Evolutionary conservation across 2,888 invertebrate species (phyloP), one percentile per base, ranked within the genome.

Genomic region (Anarsia innoxiella): DNA sequence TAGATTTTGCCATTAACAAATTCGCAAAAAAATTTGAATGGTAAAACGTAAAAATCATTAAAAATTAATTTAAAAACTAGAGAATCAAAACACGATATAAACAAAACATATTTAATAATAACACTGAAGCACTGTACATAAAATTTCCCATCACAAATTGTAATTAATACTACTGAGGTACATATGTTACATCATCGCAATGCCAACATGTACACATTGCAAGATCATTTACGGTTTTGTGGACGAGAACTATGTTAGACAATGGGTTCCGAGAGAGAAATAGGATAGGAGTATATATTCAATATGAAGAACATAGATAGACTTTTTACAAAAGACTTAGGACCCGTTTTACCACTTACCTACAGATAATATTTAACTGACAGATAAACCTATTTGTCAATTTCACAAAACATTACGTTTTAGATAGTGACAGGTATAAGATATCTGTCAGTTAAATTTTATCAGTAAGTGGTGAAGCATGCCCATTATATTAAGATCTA

Each of bases 81-180:
- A 19, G 26, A 15, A 14, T 13, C 4, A 26, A 33, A 26, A 37
- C 9, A 11, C 23, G 5, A 16, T 36, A 45, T 54, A 56, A 59
- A 65, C 60, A 59, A 67, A 66, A 74, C 67, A 67, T 73, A 72
- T 56, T 57, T 59, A 77, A 77, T 73, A 79, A 51, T 79, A 76
- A 75, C 73, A 80, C 66, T 72, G 70, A 67, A 68, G n/a, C n/a
- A 67, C 59, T 67, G 59, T 66, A 75, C 76, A 63, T 62, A 59
- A 45, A 72, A 70, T 76, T 73, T 78, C 60, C 71, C 77, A 70
- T 75, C 71, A 77, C 74, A 70, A 59, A 53, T 44, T 46, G n/a
- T n/a, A 49, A 55, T 51, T 65, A 71, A 71, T 72, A 77, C 67
- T 74, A 72, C 59, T 61, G 26, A 64, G 70, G 68, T 76, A 73